These are phyloP conservation scores for Tromatobia lineatoria DNA, from an alignment of 2,888 invertebrate species.

Conservation along the genomic window DNA sequence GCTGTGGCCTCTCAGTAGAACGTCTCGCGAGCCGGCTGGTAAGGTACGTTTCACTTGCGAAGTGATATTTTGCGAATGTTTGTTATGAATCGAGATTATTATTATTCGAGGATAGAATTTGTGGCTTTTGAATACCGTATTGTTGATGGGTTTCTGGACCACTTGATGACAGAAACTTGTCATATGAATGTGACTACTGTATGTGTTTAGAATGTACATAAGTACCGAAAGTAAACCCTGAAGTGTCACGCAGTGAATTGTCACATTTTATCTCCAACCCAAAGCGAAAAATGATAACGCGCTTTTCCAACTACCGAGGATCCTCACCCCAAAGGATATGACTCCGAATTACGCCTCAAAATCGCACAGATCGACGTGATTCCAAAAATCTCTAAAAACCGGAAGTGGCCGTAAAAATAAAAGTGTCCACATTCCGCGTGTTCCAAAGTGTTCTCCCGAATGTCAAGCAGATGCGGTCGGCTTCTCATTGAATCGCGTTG, in stretches of 20 bases:
- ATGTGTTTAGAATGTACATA: not conserved
- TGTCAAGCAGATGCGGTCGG: too few species aligned
- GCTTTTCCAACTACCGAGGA: not conserved
- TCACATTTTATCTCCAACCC: not conserved
- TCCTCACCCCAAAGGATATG: not conserved
- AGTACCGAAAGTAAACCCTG: not conserved
- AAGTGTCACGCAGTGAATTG: not conserved
- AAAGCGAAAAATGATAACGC: not conserved
- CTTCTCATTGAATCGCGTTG: not conserved
- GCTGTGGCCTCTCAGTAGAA: slow-evolving; percentile 52
- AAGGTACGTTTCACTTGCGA: slow-evolving; percentile 50
- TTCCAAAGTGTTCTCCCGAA: too few species aligned
- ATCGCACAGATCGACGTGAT: not conserved
- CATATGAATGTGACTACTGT: not conserved
- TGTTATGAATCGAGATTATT: not conserved
- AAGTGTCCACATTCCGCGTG: not conserved
- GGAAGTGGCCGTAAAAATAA: not conserved
- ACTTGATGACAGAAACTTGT: not conserved
- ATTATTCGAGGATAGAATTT: not conserved
- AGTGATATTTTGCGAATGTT: not conserved
- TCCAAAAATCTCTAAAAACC: not conserved
- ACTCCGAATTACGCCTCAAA: not conserved
- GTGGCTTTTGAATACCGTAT: not conserved
- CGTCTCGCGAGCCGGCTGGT: slow-evolving; percentile 62
- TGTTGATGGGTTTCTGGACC: not conserved